Percentiles rank a stretch among this genome's conserved stretches.
Conservation (phyloP, 2,888 invertebrate genomes). For the Acanthococcus lagerstroemiae region DNA sequence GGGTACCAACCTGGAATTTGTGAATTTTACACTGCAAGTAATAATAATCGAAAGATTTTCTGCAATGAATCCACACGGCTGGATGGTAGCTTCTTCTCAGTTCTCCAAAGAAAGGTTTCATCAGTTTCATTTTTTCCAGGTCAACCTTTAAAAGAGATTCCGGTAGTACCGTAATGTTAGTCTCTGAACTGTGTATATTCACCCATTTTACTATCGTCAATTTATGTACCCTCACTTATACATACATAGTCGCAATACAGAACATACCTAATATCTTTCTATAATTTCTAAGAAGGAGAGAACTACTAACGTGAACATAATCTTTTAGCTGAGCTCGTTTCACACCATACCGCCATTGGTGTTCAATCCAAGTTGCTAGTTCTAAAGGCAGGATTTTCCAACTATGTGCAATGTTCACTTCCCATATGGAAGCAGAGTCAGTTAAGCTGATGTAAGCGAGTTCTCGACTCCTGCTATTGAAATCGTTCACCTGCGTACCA, state of each 20-base stretch:
- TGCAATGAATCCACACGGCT: conserved; percentile 60
- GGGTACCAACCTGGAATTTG: conserved; percentile 49
- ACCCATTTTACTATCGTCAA: too few species aligned
- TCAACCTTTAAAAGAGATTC: conserved; percentile 54
- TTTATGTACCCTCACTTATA: too few species aligned
- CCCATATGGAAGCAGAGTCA: conserved; percentile 67
- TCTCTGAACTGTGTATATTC: too few species aligned
- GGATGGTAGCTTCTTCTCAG: conserved; percentile 62
- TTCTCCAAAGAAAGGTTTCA: conserved; percentile 73
- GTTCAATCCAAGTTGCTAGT: conserved; percentile 70
- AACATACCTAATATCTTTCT: neutral
- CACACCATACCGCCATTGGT: conserved; percentile 59
- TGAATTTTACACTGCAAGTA: conserved; percentile 60
- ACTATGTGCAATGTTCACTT: conserved; percentile 64
- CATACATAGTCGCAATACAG: too few species aligned
- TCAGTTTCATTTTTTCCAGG: conserved; percentile 75
- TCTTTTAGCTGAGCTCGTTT: conserved; percentile 66
- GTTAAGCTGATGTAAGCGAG: conserved; percentile 56
- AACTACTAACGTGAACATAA: conserved; percentile 52
- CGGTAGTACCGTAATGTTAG: too few species aligned
- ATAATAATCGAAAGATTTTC: conserved; percentile 58
- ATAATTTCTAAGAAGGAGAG: too few species aligned
- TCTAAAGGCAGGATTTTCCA: conserved; percentile 71
- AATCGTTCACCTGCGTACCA: conserved; percentile 42
- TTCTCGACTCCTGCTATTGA: conserved; percentile 43